Percentiles rank a stretch among this genome's conserved stretches.
phyloP scores from a whole-genome alignment of 2,888 invertebrate genomes.

The Portevinia maculata region DNA sequence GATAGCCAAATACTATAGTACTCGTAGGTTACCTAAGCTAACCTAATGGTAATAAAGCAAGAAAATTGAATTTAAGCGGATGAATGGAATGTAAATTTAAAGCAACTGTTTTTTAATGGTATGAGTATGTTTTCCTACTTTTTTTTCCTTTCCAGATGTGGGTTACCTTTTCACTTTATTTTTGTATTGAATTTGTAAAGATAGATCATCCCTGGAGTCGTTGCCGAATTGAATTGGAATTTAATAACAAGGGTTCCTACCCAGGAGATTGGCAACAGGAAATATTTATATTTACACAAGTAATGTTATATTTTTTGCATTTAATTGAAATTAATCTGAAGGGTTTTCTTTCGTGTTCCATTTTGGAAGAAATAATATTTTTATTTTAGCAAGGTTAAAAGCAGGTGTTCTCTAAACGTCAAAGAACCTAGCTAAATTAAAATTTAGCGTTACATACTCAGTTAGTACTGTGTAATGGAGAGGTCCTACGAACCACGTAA shows the following conservation, averaged over 20 bases:
- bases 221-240: slow-evolving; percentile 38
- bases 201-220: slow-evolving; percentile 6
- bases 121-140: slow-evolving; percentile 19
- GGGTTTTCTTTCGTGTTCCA: neutral
- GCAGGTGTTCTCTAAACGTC: neutral
- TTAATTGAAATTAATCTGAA: slow-evolving; percentile 37
- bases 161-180: neutral
- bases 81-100: slow-evolving; percentile 53
- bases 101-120: slow-evolving; percentile 54
- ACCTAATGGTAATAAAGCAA: slow-evolving; percentile 53
- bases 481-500: too few relatives aligned
- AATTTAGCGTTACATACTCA: too few relatives aligned
- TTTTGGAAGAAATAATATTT: neutral
- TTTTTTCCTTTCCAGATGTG: neutral
- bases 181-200: slow-evolving; percentile 15
- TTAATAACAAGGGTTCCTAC: slow-evolving; percentile 42
- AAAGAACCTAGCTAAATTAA: too few relatives aligned
- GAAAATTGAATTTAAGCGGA: slow-evolving; percentile 47
- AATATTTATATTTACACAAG: neutral
- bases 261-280: slow-evolving; percentile 4
- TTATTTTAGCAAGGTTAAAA: neutral
- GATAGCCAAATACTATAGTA: neutral
- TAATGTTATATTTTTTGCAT: neutral
- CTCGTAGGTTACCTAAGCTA: slow-evolving; percentile 32
- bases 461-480: too few relatives aligned